A percentile compares a stretch with the other conserved stretches of the same genome.
Conservation (phyloP, 2,888 invertebrate species). For the Proisotoma minuta region DNA sequence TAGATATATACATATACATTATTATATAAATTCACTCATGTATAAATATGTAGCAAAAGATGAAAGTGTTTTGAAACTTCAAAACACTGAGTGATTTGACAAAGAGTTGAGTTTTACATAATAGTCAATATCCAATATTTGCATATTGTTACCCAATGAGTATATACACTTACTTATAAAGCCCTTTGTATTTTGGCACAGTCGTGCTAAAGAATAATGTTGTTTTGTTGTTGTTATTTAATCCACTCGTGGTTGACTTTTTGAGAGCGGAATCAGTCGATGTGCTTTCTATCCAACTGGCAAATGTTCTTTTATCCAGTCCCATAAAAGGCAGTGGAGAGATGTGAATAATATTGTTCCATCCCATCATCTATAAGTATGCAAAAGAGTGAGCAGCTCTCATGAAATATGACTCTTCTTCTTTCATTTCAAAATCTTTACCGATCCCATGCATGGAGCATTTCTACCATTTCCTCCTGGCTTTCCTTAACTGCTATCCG, state of each 20-base stretch:
- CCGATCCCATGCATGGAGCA: conserved; percentile 22
- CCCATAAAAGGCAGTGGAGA: not conserved
- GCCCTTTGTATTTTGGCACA: conserved; percentile 34
- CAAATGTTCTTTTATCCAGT: not conserved
- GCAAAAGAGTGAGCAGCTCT: conserved; percentile 39
- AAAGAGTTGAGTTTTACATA: no score
- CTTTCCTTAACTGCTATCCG: conserved; percentile 40
- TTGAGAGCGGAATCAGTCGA: conserved; percentile 34
- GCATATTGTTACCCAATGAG: conserved; percentile 42
- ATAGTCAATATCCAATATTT: conserved; percentile 36
- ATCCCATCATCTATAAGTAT: conserved; percentile 34
- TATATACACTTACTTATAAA: not conserved
- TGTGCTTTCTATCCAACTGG: conserved; percentile 19
- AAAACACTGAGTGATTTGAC: no score
- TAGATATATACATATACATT: no score
- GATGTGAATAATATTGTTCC: not conserved
- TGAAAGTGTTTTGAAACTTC: no score
- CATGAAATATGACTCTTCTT: conserved; percentile 44
- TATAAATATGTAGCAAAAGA: no score
- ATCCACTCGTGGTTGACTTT: conserved; percentile 20
- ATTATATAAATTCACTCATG: no score
- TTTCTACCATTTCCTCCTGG: conserved; percentile 17
- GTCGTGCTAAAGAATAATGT: conserved; percentile 27
- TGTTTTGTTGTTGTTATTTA: conserved; percentile 29
- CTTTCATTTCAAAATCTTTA: conserved; percentile 41